Evolutionary conservation across 2,797 vertebrate genomes (phyloP).

Genomic region (Emys orbicularis): DNA sequence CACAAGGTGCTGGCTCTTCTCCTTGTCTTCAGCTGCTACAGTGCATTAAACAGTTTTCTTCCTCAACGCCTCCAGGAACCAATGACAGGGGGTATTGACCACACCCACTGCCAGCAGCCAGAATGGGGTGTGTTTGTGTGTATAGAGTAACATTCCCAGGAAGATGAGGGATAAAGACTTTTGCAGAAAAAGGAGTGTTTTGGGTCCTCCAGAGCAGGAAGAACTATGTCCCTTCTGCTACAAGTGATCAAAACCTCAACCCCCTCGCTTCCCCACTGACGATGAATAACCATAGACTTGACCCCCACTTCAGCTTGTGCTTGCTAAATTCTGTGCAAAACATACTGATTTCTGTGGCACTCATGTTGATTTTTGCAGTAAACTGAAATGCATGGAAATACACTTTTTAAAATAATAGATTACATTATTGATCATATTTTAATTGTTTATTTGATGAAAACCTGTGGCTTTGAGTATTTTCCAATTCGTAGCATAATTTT

Average conservation of each 20-base stretch:
- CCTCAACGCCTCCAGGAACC: not conserved
- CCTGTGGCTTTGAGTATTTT: not conserved
- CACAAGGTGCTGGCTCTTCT: not conserved
- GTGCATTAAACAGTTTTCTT: not conserved
- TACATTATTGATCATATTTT: not conserved
- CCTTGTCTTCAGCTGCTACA: not conserved
- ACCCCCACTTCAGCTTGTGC: not conserved
- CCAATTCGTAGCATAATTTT: not conserved
- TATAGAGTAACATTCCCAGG: not conserved
- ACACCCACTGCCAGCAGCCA: not conserved
- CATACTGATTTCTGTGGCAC: not conserved
- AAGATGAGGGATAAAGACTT: slow-evolving; percentile 16
- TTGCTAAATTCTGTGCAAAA: not conserved
- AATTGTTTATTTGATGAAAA: not conserved
- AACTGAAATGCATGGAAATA: not conserved
- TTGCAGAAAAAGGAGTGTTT: slow-evolving; percentile 18
- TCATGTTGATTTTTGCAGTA: not conserved
- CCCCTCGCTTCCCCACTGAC: not conserved
- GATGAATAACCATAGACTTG: not conserved
- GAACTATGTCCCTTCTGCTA: not conserved
- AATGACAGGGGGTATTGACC: not conserved
- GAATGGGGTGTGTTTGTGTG: not conserved
- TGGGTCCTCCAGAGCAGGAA: slow-evolving; percentile 1
- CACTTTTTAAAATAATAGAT: not conserved
- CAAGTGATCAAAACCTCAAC: not conserved